phyloP scores from a whole-genome alignment of 2,797 vertebrate genomes.

The Falco concolor region DNA sequence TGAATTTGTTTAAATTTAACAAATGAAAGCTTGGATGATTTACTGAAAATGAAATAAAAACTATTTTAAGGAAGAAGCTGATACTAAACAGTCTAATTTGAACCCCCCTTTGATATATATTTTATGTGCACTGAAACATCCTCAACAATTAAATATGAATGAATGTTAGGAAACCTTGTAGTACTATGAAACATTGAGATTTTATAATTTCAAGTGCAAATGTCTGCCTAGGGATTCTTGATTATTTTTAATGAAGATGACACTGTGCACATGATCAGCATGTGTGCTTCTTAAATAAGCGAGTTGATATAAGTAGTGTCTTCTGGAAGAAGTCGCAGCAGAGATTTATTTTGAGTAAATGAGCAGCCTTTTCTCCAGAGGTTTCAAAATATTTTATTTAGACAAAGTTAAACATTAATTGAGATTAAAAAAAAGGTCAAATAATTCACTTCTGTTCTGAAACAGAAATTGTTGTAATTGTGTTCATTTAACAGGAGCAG shows the following conservation, averaged over 20 bases:
- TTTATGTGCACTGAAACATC: constrained; percentile 67
- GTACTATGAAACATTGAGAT: background rate
- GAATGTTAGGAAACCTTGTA: constrained; percentile 50
- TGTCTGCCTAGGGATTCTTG: constrained; percentile 52
- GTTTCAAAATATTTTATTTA: background rate
- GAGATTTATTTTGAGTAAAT: constrained; percentile 38
- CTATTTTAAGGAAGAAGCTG: constrained; percentile 52
- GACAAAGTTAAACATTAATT: background rate
- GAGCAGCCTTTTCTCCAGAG: constrained; percentile 29
- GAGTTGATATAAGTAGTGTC: background rate
- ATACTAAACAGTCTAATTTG: constrained; percentile 62
- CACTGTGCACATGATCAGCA: constrained; percentile 3
- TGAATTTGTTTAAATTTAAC: background rate
- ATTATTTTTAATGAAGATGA: constrained; percentile 65
- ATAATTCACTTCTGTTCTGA: background rate
- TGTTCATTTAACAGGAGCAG: background rate
- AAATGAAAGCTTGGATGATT: constrained; percentile 11
- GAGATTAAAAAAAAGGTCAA: background rate
- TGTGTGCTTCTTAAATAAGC: background rate
- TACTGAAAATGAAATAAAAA: constrained; percentile 23
- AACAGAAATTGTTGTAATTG: constrained; percentile 6
- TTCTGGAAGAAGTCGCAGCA: constrained; percentile 10
- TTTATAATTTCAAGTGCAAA: constrained; percentile 22
- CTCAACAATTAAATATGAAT: constrained; percentile 70
- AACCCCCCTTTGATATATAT: constrained; percentile 60